Evolutionary conservation across 2,888 invertebrate species (phyloP), one percentile per base, ranked within the genome.

Genomic region (Cynaeus angustus): DNA sequence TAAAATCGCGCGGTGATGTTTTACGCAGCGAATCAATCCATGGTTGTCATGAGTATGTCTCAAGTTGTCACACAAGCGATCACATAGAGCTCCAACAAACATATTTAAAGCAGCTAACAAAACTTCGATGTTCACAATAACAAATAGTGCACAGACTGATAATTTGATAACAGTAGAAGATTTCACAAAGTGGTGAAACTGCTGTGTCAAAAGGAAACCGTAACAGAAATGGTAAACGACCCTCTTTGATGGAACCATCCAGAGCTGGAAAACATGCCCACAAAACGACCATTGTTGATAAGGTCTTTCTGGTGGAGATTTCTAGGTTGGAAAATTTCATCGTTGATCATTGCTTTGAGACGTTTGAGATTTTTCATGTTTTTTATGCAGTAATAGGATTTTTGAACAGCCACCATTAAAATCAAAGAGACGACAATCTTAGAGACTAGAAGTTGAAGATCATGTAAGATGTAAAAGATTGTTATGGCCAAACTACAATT

Each of bases 131-230:
- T 16, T 43, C 6, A 53, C 13, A 53, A 26, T 7, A 8, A 10
- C 26, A 8, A 12, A 38, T 4, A 10, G 10, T n/a, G n/a, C n/a
- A n/a, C 3, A 21, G n/a, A 7, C 48, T 10, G 7, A 65, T 33
- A n/a, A 45, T 37, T 46, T 71, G 71, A 37, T 71, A 55, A 0
- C 67, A 12, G 46, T 64, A 71, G 3, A 52, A 33, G 8, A 71
- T 43, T 58, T 71, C 58, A 38, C 52, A 71, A 50, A 55, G 37
- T 1, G 67, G 71, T 26, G 45, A 33, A 0, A 8, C 7, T 3
- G 12, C 28, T 8, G 45, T 21, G 12, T 56, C 38, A 37, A 48
- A 71, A 4, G 71, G 71, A 41, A 68, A 71, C 64, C 67, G 62
- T 46, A 33, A 30, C 12, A 12, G 10, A 16, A 61, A 61, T 0